A percentile compares a stretch with the other conserved stretches of the same genome.
phyloP scores from a whole-genome alignment of 2,888 invertebrate genomes.

The Sphaeridia pumilis region DNA sequence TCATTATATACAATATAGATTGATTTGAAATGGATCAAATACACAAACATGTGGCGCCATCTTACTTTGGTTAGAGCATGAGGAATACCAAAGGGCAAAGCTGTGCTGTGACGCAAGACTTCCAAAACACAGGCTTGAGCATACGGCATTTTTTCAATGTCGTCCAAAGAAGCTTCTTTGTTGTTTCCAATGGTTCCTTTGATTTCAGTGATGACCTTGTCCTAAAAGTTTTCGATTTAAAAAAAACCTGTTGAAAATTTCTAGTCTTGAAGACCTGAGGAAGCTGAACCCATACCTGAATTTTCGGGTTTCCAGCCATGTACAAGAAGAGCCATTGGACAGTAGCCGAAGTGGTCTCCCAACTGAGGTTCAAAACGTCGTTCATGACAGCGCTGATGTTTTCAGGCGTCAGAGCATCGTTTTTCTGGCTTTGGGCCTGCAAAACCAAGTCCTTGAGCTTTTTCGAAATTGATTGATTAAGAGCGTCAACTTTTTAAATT shows the following conservation, averaged over 20 bases:
- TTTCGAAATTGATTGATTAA: too few species aligned
- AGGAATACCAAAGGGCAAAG: conserved; percentile 72
- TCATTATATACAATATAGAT: too few species aligned
- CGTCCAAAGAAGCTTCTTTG: conserved; percentile 43
- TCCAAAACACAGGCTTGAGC: conserved; percentile 66
- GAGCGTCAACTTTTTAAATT: too few species aligned
- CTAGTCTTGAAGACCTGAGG: too few species aligned
- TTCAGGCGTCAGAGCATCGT: conserved; percentile 47
- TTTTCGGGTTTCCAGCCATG: conserved; percentile 55
- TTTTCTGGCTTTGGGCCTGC: conserved; percentile 4
- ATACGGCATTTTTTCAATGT: conserved; percentile 48
- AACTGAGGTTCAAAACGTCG: conserved; percentile 74
- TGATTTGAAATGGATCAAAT: too few species aligned
- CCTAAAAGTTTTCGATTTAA: too few species aligned
- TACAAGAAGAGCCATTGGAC: conserved; percentile 69
- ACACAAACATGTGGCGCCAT: too few species aligned
- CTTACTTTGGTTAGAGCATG: conserved; percentile 59
- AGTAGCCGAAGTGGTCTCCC: conserved; percentile 70
- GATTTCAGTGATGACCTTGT: conserved; percentile 50
- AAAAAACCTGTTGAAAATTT: too few species aligned
- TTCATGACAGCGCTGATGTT: conserved; percentile 64
- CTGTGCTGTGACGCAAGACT: conserved; percentile 62
- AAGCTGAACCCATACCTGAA: too few species aligned
- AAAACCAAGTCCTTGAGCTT: too few species aligned
- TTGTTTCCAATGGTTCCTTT: conserved; percentile 35